Evolutionary conservation across 2,113 vertebrate species (phyloP), one percentile per base, ranked within the genome.

Genomic region (Tyto alba): DNA sequence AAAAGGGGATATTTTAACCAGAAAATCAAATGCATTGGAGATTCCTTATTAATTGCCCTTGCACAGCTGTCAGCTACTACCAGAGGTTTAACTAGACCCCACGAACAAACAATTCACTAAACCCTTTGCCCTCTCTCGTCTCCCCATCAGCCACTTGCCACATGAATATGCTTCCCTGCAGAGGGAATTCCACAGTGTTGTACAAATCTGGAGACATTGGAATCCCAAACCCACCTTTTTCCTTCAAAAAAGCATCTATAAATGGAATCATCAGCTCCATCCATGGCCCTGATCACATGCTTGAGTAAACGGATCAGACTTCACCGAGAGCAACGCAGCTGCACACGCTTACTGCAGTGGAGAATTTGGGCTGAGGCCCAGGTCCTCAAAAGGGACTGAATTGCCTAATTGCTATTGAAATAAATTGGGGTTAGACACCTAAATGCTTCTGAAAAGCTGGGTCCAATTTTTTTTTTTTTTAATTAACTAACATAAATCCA

Each of bases 341-440:
- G 41, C 74, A 16, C 2, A 10, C 0, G 19, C 34, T 74, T 27
- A 74, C 30, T 84, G 90, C 40, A 2, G 66, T 10, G 2, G 67
- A 86, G 85, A 95, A 90, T 93, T 77, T 91, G 91, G 91, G 96
- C 80, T 72, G 41, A 55, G 66, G 45, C 53, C 64, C 85, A 93
- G 63, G 55, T 45, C 38, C 89, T 87, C 81, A 21, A 47, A 47
- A 94, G 77, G 74, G 60, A 67, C 76, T 45, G 60, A 89, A 47
- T 15, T 76, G 66, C 90, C 78, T 63, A 16, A 83, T 90, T 94
- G 79, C 89, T 62, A 67, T n/a, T 57, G 57, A 50, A 90, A 75
- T 62, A 85, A 92, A 71, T 64, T 13, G 38, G 88, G 72, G n/a
- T 84, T 80, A 71, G 85, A 84, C 94, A 95, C 72, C n/a, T 5